These are phyloP conservation scores for Adelognathus sp. DNA, from an alignment of 2,888 invertebrate species.

Conservation along the genomic window DNA sequence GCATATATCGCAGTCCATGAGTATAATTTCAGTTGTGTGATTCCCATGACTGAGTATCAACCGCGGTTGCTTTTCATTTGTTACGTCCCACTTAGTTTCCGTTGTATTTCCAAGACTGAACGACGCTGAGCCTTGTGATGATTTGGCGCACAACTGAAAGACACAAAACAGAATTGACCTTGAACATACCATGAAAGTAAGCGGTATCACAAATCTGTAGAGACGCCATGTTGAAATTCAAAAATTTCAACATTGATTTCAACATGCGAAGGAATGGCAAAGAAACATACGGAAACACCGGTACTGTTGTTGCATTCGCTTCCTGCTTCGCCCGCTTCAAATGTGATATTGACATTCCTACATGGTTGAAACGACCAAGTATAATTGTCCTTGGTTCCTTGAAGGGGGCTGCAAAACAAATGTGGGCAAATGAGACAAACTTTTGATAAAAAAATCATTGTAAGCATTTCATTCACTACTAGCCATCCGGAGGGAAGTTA, in stretches of 20 bases:
- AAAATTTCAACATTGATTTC: too few species aligned
- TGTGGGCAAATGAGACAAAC: neutral
- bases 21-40: conserved; percentile 78
- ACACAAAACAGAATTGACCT: neutral
- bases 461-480: neutral
- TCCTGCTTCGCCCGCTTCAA: neutral
- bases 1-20: conserved; percentile 79
- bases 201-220: too few species aligned
- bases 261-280: too few species aligned
- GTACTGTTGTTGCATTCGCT: conserved; percentile 46
- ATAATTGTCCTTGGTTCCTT: conserved; percentile 52
- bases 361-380: conserved; percentile 80
- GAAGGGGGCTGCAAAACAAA: conserved; percentile 22
- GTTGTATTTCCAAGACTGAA: conserved; percentile 64
- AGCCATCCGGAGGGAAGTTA: neutral
- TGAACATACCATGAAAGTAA: too few species aligned
- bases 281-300: conserved; percentile 67
- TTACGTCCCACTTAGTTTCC: conserved; percentile 61
- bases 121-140: neutral
- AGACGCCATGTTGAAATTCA: too few species aligned
- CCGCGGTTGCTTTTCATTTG: neutral
- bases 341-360: conserved; percentile 63
- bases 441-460: neutral
- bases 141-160: conserved; percentile 67
- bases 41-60: conserved; percentile 63